phyloP scores from a whole-genome alignment of 1,140 invertebrate species.

The Parasteatoda tepidariorum region DNA sequence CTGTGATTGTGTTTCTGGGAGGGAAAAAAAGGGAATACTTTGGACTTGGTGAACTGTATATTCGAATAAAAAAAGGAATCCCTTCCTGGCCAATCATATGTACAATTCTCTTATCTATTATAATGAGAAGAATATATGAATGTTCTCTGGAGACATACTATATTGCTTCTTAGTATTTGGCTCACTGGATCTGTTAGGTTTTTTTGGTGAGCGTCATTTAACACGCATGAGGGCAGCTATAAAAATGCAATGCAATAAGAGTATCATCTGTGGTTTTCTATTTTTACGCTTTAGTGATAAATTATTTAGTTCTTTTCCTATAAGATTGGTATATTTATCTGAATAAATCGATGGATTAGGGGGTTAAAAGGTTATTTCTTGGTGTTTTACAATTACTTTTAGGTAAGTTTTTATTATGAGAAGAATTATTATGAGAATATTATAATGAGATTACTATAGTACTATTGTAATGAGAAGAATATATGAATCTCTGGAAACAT shows the following conservation, averaged over 20 bases:
- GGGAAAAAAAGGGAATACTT: neutral
- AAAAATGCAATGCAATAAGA: slow-evolving; percentile 19
- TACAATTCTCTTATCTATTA: slow-evolving; percentile 27
- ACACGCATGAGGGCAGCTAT: neutral
- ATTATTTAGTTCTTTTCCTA: slow-evolving; percentile 1
- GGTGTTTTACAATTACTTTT: too few species aligned
- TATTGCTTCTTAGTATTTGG: neutral
- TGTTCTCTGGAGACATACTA: neutral
- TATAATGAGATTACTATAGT: too few species aligned
- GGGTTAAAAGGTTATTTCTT: neutral
- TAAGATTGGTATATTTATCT: too few species aligned
- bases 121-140: slow-evolving; percentile 30
- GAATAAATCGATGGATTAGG: too few species aligned
- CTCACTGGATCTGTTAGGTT: neutral
- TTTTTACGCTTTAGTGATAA: neutral
- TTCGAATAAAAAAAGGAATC: neutral
- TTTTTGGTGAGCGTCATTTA: slow-evolving; percentile 19
- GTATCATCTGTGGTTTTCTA: neutral
- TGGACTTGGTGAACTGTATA: neutral
- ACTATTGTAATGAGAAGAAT: slow-evolving; percentile 22
- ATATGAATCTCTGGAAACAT: neutral
- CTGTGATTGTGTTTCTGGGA: neutral
- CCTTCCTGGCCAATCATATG: neutral
- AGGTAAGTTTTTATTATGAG: too few species aligned
- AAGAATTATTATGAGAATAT: too few species aligned